phyloP scores from a whole-genome alignment of 2,888 invertebrate genomes.

The Caenorhabditis doughertyi region DNA sequence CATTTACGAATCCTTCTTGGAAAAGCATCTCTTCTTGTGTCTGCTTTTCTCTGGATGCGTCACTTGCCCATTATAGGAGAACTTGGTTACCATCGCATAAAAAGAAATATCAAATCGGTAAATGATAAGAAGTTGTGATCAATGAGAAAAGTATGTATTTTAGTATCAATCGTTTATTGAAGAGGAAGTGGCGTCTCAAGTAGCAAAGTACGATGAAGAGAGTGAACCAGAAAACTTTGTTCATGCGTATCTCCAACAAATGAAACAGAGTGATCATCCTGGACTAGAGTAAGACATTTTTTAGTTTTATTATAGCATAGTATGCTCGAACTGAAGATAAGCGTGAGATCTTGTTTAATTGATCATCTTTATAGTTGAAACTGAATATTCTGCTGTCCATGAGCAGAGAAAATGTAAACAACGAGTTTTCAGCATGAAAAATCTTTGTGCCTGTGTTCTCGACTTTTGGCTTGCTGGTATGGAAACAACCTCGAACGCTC shows the following conservation, averaged over 20 bases:
- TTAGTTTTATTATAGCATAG: too few species aligned
- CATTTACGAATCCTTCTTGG: constrained; percentile 29
- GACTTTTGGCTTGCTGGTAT: constrained; percentile 75
- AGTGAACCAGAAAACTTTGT: constrained; percentile 64
- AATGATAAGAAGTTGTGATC: neutral
- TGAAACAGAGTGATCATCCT: constrained; percentile 20
- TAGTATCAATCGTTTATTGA: constrained; percentile 32
- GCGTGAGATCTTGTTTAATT: too few species aligned
- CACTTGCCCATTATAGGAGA: constrained; percentile 61
- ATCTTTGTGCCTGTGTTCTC: constrained; percentile 35
- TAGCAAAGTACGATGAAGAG: constrained; percentile 39
- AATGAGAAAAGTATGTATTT: neutral
- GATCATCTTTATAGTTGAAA: too few species aligned
- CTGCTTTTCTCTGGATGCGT: constrained; percentile 41
- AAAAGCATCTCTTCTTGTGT: constrained; percentile 12
- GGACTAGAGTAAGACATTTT: constrained; percentile 25
- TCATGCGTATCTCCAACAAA: constrained; percentile 64
- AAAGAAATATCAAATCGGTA: constrained; percentile 46
- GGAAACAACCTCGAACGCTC: constrained; percentile 73
- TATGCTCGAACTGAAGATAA: too few species aligned
- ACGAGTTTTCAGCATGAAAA: constrained; percentile 34
- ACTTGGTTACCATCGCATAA: constrained; percentile 32
- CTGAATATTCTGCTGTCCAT: too few species aligned
- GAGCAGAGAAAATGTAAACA: too few species aligned
- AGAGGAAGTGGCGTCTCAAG: constrained; percentile 20